phyloP scores from a whole-genome alignment of 2,113 vertebrate species.

The Psittacus erithacus region DNA sequence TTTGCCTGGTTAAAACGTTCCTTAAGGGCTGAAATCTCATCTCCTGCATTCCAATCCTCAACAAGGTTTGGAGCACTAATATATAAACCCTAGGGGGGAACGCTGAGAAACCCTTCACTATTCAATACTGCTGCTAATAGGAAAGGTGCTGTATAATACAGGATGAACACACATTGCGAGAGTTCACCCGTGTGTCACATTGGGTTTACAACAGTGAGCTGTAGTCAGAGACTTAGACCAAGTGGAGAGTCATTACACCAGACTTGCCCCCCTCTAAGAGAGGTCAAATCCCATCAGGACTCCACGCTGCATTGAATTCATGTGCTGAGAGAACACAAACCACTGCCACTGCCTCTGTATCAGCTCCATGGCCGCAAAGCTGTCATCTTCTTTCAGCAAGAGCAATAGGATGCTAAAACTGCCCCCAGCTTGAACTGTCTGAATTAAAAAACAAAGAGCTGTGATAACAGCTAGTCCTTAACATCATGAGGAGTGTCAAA shows the following conservation, averaged over 20 bases:
- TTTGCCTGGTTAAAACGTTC: neutral
- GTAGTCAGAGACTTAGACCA: rapidly evolving
- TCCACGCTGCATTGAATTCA: neutral
- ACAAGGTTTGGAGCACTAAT: neutral
- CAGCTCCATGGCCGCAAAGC: neutral
- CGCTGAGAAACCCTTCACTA: neutral
- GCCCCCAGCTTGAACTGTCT: neutral
- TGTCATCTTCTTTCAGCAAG: neutral
- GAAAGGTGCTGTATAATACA: neutral
- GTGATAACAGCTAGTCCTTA: neutral
- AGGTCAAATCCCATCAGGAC: neutral
- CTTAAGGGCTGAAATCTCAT: slow-evolving; percentile 16
- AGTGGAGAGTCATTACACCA: neutral
- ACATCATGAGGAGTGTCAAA: neutral
- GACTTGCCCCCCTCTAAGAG: neutral
- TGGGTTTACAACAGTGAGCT: neutral
- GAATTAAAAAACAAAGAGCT: neutral
- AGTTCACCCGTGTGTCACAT: neutral
- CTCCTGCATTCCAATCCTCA: neutral
- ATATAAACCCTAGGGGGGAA: neutral
- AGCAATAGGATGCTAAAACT: neutral
- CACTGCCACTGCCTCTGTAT: rapidly evolving
- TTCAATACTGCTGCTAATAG: neutral
- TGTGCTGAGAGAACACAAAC: neutral
- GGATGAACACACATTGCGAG: neutral